Evolutionary conservation across 2,797 vertebrate genomes (phyloP).

Genomic region (Nasua narica): DNA sequence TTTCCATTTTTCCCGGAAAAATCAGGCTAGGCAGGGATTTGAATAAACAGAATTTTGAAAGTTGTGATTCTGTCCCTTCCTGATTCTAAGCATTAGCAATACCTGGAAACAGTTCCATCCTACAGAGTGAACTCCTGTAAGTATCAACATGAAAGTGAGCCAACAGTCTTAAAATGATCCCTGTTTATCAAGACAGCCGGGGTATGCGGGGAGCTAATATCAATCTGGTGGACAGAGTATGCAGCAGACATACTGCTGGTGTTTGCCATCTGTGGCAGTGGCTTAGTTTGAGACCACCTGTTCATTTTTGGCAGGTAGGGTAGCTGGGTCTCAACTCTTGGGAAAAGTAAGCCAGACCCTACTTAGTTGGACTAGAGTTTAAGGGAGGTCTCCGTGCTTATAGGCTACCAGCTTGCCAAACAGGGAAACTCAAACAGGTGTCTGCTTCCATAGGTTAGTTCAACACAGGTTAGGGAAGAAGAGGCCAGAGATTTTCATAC

Average conservation of each 20-base stretch:
- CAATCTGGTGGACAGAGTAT: background rate
- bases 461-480: background rate
- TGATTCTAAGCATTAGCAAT: background rate
- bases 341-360: slow-evolving; percentile 23
- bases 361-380: background rate
- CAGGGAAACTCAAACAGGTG: background rate
- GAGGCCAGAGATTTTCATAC: background rate
- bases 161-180: slow-evolving; percentile 33
- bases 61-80: background rate
- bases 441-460: background rate
- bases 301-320: slow-evolving; percentile 20
- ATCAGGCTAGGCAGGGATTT: background rate
- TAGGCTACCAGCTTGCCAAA: background rate
- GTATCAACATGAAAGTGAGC: slow-evolving; percentile 6
- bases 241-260: no score
- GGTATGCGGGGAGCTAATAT: background rate
- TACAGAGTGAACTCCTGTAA: background rate
- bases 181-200: slow-evolving; percentile 21
- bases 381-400: background rate
- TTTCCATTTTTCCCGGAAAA: background rate
- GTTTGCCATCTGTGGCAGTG: background rate
- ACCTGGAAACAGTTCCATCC: background rate
- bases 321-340: background rate
- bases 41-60: slow-evolving; percentile 44
- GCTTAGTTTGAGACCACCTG: slow-evolving; percentile 33